A percentile compares a stretch with the other conserved stretches of the same genome.
phyloP scores from a whole-genome alignment of 2,113 vertebrate genomes.

The Papio anubis region DNA sequence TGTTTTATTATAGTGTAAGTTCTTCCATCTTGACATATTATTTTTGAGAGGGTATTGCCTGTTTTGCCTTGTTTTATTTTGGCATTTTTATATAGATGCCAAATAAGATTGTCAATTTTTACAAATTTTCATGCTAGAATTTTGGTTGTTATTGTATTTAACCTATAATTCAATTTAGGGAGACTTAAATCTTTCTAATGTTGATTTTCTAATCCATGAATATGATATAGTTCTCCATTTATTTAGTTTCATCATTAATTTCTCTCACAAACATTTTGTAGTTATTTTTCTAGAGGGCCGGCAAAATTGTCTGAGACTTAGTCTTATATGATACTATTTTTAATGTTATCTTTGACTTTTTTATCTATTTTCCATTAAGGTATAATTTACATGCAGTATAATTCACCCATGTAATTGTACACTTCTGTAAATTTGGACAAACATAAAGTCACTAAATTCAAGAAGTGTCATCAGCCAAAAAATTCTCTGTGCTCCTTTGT shows the following conservation, averaged over 20 bases:
- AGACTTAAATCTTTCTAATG: not conserved
- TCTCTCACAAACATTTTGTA: not conserved
- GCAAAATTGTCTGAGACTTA: not conserved
- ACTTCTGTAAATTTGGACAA: not conserved
- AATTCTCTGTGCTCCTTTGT: not conserved
- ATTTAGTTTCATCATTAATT: not conserved
- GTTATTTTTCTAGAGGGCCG: not conserved
- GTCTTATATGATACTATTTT: not conserved
- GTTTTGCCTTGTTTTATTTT: not conserved
- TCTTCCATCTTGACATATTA: not conserved
- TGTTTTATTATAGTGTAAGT: not conserved
- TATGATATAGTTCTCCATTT: not conserved
- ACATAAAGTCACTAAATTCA: not conserved
- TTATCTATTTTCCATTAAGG: not conserved
- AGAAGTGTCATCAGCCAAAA: not conserved
- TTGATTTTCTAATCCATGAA: not conserved
- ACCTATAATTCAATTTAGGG: not conserved
- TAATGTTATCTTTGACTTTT: not conserved
- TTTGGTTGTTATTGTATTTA: not conserved
- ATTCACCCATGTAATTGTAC: not conserved
- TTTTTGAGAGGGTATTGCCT: not conserved
- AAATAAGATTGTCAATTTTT: not conserved
- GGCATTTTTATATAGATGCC: not conserved
- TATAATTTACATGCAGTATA: not conserved
- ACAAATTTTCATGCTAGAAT: not conserved